Percentiles rank a stretch among this genome's conserved stretches.
phyloP scores from a whole-genome alignment of 2,113 vertebrate genomes.

The Brachionichthys hirsutus region DNA sequence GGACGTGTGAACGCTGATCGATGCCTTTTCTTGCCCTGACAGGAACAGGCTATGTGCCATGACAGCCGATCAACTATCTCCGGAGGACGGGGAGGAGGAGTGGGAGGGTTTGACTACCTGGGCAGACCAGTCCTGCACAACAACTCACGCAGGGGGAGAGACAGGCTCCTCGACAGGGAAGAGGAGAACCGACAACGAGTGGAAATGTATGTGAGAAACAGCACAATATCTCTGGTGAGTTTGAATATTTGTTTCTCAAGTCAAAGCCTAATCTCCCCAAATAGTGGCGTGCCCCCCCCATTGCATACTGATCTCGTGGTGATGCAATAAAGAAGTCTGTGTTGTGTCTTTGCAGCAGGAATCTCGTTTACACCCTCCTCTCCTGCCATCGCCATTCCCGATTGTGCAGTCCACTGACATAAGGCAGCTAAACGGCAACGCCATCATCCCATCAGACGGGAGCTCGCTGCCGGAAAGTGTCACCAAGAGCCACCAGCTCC shows the following conservation, averaged over 20 bases:
- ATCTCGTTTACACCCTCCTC: conserved; percentile 64
- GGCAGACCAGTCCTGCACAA: conserved; percentile 67
- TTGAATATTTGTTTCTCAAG: conserved; percentile 11
- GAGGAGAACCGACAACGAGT: conserved; percentile 62
- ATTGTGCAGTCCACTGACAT: conserved; percentile 51
- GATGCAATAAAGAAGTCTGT: conserved; percentile 3
- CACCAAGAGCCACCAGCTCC: conserved; percentile 47
- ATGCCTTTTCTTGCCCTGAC: conserved; percentile 5
- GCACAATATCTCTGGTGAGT: conserved; percentile 62
- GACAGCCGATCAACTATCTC: conserved; percentile 88
- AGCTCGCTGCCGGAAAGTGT: conserved; percentile 43
- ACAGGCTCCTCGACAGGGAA: conserved; percentile 54
- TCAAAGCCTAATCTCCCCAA: conserved; percentile 29
- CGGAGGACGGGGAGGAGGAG: conserved; percentile 53
- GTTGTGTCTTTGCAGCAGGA: conserved; percentile 54
- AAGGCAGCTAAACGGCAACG: conserved; percentile 62
- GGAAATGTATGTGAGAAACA: conserved; percentile 68
- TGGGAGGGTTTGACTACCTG: conserved; percentile 75
- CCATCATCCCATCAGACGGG: conserved; percentile 42
- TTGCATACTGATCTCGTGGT: not conserved
- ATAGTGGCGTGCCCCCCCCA: conserved; percentile 20
- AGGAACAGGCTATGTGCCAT: conserved; percentile 67
- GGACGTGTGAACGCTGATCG: conserved; percentile 3
- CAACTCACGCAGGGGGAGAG: conserved; percentile 58
- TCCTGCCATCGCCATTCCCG: conserved; percentile 47